Evolutionary conservation across 2,888 invertebrate genomes (phyloP), one percentile per base, ranked within the genome.

Genomic region (Atethmia centrago): DNA sequence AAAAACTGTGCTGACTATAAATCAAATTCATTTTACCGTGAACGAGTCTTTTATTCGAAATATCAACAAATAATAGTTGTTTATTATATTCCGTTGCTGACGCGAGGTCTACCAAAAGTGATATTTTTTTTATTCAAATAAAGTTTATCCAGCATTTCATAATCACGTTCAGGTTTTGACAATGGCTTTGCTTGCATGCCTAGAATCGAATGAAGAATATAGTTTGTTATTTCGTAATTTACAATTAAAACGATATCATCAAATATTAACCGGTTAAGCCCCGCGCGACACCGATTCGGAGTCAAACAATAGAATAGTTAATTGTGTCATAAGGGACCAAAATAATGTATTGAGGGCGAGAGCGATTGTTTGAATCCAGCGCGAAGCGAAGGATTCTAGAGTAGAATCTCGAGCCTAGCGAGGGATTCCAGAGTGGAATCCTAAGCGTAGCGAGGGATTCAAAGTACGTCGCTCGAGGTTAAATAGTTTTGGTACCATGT

Each of bases 1-100:
- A 42, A 59, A 74, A 42, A 40, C 12, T 42, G 45, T 40, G 16
- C 42, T 19, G 75, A 19, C 58, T 75, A 51, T 74, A 28, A 64
- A 74, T 58, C 56, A 75, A 75, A 66, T 28, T 58, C 31, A 25
- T 51, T 75, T 36, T 36, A 66, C 66, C 12, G 56, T 75, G 42
- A 58, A 40, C 47, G 12, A 47, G 69, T 12, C 69, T 45, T 71
- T 72, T 72, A 66, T 67, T 58, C 49, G 31, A 75, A 51, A 73
- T 31, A 12, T 31, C 47, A 56, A 58, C 49, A 49, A 49, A 74
- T 65, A 74, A 66, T 58, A 45, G 64, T 47, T n/a, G 51, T 36
- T 36, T n/a, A 40, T 66, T 14, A 4, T 10, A 16, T 40, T n/a
- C 14, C 63, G 36, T 19, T 45, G 75, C 56, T 74, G 49, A 74